phyloP scores from a whole-genome alignment of 1,140 invertebrate species.

The Panulirus ornatus region DNA sequence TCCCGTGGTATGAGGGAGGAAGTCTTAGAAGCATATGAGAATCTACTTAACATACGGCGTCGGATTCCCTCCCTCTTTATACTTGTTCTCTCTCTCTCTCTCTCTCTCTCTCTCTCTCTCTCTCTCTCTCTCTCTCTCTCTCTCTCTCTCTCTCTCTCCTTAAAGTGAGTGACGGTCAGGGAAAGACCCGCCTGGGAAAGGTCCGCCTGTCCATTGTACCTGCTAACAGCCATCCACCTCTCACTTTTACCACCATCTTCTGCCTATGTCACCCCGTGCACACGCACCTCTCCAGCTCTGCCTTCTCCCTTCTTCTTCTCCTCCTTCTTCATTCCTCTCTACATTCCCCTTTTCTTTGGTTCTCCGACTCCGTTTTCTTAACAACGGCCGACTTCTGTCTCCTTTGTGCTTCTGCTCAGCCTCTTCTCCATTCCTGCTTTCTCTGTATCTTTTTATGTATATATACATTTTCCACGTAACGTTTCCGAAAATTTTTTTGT shows the following conservation, averaged over 20 bases:
- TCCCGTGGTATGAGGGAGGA: too few relatives aligned
- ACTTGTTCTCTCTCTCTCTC: constrained; percentile 9
- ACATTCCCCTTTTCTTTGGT: not conserved
- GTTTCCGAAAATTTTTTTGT: not conserved
- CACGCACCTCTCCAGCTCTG: too few relatives aligned
- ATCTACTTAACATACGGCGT: too few relatives aligned
- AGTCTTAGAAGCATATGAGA: too few relatives aligned
- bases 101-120: constrained; percentile 41
- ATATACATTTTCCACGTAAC: not conserved
- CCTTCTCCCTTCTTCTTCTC: not conserved
- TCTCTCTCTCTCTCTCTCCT: not conserved
- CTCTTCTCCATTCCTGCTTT: not conserved
- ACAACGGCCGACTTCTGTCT: not conserved
- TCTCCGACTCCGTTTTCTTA: not conserved
- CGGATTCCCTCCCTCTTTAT: too few relatives aligned
- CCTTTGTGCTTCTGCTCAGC: not conserved
- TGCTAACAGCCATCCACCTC: not conserved
- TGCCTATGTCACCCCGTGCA: too few relatives aligned
- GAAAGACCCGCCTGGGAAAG: not conserved
- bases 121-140: constrained; percentile 34
- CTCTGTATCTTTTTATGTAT: not conserved
- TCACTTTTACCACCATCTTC: too few relatives aligned
- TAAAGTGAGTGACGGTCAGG: not conserved
- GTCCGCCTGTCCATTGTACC: not conserved
- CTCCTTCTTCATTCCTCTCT: not conserved